Base-by-base conservation (phyloP, 2,888 invertebrate species). In the Lapara coniferarum region DNA sequence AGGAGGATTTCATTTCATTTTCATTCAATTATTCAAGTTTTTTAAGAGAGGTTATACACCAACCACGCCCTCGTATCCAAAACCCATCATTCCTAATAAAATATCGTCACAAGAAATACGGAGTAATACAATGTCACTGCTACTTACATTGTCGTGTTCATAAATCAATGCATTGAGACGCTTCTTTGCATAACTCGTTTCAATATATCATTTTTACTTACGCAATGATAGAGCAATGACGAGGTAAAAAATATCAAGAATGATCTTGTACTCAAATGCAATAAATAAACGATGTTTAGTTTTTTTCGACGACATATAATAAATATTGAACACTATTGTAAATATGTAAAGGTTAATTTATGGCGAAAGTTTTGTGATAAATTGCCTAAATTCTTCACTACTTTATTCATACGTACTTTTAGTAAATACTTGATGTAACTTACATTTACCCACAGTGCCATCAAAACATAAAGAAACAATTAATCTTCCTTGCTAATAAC, bases 131-230 rank as follows among this genome's bases (percentile, higher is more conserved):
- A 16, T 19, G 63, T 19, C 49, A 13, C 46, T 37, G 5, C 5
- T 63, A 46, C 63, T 25, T 57, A 14, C 57, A 57, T 37, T 13
- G 46, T 63, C 59, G 44, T 63, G 19, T 19, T 63, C 19, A 49
- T 63, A 49, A 63, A 63, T 63, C 63, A 63, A 63, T 19, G 49
- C 19, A 19, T 49, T 63, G 19, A 19, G 19, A 49, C 19, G 16
- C 16, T 12, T 16, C 19, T 46, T 63, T 63, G 63, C 46, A 46
- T 19, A 46, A 63, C 46, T 49, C 13, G 19, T 49, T 63, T 19
- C 49, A 49, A 63, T 49, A 16, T 3, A 59, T 19, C 16, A 57
- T 37, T 14, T 37, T 14, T 57, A 51, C 19, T 57, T 37, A 37
- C 5, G 12, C 14, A 57, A 57, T 30, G 30, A 57, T 57, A 25